Percentiles rank a stretch among this genome's conserved stretches.
Conservation (phyloP, 2,113 vertebrate species). For the Mixornis gularis region DNA sequence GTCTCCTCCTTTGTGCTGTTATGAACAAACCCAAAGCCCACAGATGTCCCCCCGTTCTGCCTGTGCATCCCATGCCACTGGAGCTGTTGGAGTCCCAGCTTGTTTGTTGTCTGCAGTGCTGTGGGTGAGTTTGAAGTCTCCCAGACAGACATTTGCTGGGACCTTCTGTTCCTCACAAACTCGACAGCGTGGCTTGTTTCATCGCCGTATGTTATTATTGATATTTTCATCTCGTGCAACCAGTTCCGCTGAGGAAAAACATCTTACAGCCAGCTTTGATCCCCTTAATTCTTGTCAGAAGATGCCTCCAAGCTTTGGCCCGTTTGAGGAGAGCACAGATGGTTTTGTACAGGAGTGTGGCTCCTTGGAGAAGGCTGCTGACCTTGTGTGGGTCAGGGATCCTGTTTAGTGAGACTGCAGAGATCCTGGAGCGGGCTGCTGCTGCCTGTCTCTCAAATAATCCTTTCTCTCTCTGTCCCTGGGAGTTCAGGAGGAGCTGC, state of each 20-base stretch:
- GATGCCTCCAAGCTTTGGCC: not conserved
- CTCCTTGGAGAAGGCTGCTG: not conserved
- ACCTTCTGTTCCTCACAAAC: constrained; percentile 47
- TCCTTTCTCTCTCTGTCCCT: not conserved
- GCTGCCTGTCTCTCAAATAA: not conserved
- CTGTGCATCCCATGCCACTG: fast-evolving
- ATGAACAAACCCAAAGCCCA: not conserved
- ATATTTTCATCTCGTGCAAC: not conserved
- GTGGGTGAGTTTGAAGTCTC: not conserved
- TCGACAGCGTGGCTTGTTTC: not conserved
- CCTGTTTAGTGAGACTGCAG: not conserved
- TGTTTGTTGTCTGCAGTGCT: not conserved
- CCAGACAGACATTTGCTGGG: constrained; percentile 23
- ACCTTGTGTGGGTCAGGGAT: not conserved
- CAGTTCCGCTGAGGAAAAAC: not conserved
- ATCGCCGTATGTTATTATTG: constrained; percentile 33
- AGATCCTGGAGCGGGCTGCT: not conserved
- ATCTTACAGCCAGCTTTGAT: not conserved
- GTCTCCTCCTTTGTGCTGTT: not conserved
- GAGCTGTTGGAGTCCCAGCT: not conserved
- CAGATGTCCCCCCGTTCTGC: not conserved
- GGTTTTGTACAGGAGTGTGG: not conserved
- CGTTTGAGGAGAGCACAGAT: not conserved
- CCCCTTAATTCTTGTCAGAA: not conserved
- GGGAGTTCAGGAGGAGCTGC: not conserved